Percentiles rank a stretch among this genome's conserved stretches.
phyloP scores from a whole-genome alignment of 2,797 vertebrate genomes.

The Argentina silus region DNA sequence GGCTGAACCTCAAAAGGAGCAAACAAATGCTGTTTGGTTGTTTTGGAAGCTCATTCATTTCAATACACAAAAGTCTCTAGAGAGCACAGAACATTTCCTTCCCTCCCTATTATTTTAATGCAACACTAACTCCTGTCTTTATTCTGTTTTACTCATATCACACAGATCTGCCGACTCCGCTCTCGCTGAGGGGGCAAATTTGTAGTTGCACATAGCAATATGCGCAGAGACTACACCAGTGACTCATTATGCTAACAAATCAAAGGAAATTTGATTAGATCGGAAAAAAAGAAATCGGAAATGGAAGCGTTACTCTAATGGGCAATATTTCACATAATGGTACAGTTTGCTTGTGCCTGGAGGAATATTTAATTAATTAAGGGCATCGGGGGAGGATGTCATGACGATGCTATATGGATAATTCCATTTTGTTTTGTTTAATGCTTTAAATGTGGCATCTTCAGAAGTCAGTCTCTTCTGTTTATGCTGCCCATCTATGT shows the following conservation, averaged over 20 bases:
- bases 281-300: slow-evolving; percentile 34
- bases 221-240: slow-evolving; percentile 43
- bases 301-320: slow-evolving; percentile 57
- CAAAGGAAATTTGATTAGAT: slow-evolving; percentile 42
- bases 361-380: slow-evolving; percentile 53
- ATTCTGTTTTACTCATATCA: slow-evolving; percentile 41
- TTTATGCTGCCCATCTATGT: slow-evolving; percentile 7
- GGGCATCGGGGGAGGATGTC: slow-evolving; percentile 24
- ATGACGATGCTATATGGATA: slow-evolving; percentile 14
- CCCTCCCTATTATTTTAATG: slow-evolving; percentile 41
- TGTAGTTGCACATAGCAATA: slow-evolving; percentile 59
- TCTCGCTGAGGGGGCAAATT: slow-evolving; percentile 52
- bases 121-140: slow-evolving; percentile 23
- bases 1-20: background rate
- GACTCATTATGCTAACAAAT: slow-evolving; percentile 49
- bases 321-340: slow-evolving; percentile 52
- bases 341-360: slow-evolving; percentile 49
- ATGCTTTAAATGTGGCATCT: slow-evolving; percentile 29
- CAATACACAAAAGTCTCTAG: background rate
- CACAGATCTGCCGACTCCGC: slow-evolving; percentile 55
- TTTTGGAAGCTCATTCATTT: background rate
- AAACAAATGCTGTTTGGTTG: background rate
- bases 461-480: background rate
- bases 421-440: slow-evolving; percentile 39
- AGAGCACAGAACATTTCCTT: background rate